phyloP scores from a whole-genome alignment of 2,888 invertebrate species.

The Diplazon laetatorius region DNA sequence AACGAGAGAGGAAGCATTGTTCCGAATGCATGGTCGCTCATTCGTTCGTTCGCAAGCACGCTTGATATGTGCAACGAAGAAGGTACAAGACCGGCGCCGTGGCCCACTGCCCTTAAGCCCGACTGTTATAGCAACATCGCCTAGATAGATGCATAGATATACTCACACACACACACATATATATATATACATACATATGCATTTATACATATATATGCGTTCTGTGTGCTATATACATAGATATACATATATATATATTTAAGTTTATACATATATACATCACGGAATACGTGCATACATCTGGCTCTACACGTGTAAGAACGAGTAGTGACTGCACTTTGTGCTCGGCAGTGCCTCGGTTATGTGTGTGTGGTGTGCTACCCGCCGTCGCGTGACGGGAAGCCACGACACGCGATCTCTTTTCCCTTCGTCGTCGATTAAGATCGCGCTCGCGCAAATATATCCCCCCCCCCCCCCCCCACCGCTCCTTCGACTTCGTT shows the following conservation, averaged over 20 bases:
- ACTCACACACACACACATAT: background rate
- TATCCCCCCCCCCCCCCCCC: too few relatives aligned
- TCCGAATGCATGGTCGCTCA: constrained; percentile 47
- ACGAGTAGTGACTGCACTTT: constrained; percentile 31
- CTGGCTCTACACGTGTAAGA: constrained; percentile 14
- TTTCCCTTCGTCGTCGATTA: constrained; percentile 67
- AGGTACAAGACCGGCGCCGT: constrained; percentile 54
- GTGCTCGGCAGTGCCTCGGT: constrained; percentile 29
- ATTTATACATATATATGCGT: too few relatives aligned
- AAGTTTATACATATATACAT: background rate
- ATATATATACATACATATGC: too few relatives aligned
- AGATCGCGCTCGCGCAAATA: constrained; percentile 54
- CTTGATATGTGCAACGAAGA: constrained; percentile 38
- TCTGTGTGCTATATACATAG: too few relatives aligned
- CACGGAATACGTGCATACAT: background rate
- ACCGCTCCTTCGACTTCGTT: constrained; percentile 14
- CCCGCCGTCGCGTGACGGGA: constrained; percentile 72
- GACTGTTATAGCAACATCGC: constrained; percentile 44
- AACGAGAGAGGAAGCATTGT: constrained; percentile 47
- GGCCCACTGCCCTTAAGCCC: constrained; percentile 73
- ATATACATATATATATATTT: too few relatives aligned
- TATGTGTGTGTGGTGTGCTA: too few relatives aligned
- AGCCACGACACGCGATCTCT: constrained; percentile 74
- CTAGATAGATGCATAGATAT: constrained; percentile 34
- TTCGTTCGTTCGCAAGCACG: constrained; percentile 22